Conservation (phyloP, 2,113 vertebrate species). For the Chascanopsetta lugubris region DNA sequence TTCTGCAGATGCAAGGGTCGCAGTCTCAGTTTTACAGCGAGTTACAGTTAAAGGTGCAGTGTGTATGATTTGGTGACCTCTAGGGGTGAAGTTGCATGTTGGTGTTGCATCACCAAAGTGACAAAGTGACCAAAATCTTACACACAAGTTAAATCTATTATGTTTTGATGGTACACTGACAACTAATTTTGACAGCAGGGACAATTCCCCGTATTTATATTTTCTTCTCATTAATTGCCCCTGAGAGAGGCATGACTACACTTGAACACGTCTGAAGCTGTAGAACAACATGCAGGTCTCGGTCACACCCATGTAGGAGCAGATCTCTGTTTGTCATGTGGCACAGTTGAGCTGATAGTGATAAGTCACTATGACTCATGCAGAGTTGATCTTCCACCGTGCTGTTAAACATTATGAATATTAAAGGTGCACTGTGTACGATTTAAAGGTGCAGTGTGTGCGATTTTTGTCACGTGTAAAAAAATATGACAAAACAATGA, state of each 20-base stretch:
- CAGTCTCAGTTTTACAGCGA: neutral
- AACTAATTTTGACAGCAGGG: neutral
- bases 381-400: neutral
- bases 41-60: neutral
- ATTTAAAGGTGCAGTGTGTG: too few species aligned
- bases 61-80: neutral
- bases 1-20: neutral
- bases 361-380: conserved; percentile 41
- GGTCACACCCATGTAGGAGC: conserved; percentile 37
- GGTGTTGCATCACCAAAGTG: too few species aligned
- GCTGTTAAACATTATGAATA: neutral
- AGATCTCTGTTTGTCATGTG: neutral
- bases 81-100: too few species aligned
- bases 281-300: neutral
- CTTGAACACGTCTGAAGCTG: conserved; percentile 15
- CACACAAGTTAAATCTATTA: too few species aligned
- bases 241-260: conserved; percentile 17
- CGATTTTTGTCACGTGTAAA: too few species aligned
- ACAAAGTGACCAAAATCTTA: too few species aligned
- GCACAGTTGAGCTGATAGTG: too few species aligned
- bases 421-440: neutral
- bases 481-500: too few species aligned
- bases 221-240: neutral
- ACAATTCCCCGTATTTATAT: neutral
- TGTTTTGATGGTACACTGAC: too few species aligned